Evolutionary conservation across 2,113 vertebrate genomes (phyloP), one percentile per base, ranked within the genome.

Genomic region (Jacana jacana): DNA sequence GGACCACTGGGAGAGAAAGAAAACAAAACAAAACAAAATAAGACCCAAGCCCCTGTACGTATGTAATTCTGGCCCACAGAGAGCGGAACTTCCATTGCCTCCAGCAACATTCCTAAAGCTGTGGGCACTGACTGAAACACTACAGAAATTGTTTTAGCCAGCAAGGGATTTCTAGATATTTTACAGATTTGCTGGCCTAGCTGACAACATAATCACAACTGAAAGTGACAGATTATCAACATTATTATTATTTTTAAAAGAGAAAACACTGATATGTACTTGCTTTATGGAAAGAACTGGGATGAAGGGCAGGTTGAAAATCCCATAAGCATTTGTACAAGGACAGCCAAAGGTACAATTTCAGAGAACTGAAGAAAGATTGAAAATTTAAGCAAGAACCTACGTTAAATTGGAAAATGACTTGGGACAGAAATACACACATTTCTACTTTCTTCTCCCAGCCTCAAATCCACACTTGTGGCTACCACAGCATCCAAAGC

Each of bases 171-270:
- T 97, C 93, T 73, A 95, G 97, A 97, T 97, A 97, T 97, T 98
- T 98, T 96, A 98, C 96, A 98, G 97, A 98, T 98, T 98, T 98
- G 97, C 97, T 97, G 97, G 93, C 78, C 72, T 80, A 91, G 95
- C 95, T 98, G 98, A 98, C 98, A 98, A 95, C 95, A 97, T 98
- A 98, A 98, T 98, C 92, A 95, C 97, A 98, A 92, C 95, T 97
- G 96, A 95, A 96, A 98, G 91, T 97, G 97, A 98, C 97, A 97
- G 95, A 97, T 98, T 97, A 97, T 97, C 97, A 97, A 96, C 95
- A 94, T 95, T 97, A 97, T 95, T 97, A 97, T 96, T 97, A 97
- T 93, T 96, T 75, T 94, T 96, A 95, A 97, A 97, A 93, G 95
- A 97, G 91, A 97, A 96, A 98, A 92, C 40, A 86, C 84, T 93